A percentile compares a stretch with the other conserved stretches of the same genome.
These are phyloP conservation scores for Axis porcinus DNA, from an alignment of 2,113 vertebrate species.

Conservation along the genomic window DNA sequence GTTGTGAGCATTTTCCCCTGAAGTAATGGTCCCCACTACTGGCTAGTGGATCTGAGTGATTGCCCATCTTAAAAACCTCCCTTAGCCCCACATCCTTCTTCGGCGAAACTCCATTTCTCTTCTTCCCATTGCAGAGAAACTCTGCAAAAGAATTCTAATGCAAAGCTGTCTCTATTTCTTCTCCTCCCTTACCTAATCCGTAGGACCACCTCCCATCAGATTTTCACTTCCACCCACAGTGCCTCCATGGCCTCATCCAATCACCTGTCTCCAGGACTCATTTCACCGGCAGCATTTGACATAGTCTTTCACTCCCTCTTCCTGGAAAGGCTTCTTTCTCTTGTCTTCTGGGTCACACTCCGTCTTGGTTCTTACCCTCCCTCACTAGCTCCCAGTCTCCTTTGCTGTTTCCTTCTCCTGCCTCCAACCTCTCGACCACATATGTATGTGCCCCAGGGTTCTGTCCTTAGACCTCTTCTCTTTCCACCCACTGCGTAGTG, in stretches of 20 bases:
- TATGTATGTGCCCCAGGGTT: not conserved
- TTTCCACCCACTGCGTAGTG: no score
- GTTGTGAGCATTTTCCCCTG: fast-evolving
- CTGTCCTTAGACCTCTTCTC: not conserved
- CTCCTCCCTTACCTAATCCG: not conserved
- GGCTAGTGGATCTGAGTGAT: not conserved
- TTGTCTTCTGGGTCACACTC: not conserved
- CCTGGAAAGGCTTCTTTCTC: not conserved
- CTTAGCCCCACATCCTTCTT: not conserved
- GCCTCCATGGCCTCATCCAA: not conserved
- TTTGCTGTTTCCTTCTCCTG: not conserved
- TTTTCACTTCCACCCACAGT: not conserved
- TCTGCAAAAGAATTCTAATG: not conserved
- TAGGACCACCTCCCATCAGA: not conserved
- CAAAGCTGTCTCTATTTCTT: not conserved
- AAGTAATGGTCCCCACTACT: not conserved
- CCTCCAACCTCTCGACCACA: not conserved
- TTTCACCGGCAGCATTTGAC: not conserved
- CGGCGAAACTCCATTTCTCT: not conserved
- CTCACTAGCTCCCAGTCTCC: not conserved
- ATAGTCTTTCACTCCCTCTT: not conserved
- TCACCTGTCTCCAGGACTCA: not conserved
- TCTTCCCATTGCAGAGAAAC: not conserved
- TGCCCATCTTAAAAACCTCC: not conserved
- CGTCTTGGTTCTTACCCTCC: not conserved